A percentile compares a stretch with the other conserved stretches of the same genome.
These are phyloP conservation scores for Cavia aperea DNA, from an alignment of 2,113 vertebrate species.

Conservation along the genomic window DNA sequence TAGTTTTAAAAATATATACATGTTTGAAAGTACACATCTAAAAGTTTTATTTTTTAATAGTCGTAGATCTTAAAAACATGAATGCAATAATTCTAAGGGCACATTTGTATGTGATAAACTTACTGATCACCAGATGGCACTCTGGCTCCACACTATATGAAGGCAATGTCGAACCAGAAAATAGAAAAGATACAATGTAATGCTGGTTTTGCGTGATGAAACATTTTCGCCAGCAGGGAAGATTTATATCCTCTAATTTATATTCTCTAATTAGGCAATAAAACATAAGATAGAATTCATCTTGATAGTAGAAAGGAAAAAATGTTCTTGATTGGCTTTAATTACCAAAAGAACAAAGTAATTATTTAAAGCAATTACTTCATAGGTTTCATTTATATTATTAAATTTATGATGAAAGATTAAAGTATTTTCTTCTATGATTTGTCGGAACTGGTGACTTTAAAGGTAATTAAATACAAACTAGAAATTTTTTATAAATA, in stretches of 20 bases:
- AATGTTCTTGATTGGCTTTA: neutral
- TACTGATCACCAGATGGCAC: slow-evolving; percentile 66
- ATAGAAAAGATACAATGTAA: neutral
- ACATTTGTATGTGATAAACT: slow-evolving; percentile 16
- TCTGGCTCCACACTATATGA: slow-evolving; percentile 46
- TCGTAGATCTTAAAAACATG: neutral
- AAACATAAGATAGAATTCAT: slow-evolving; percentile 40
- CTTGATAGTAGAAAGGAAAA: slow-evolving; percentile 48
- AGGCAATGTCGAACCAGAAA: neutral
- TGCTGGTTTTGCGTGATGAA: neutral
- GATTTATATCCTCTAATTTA: slow-evolving; percentile 41
- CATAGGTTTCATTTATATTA: slow-evolving; percentile 22
- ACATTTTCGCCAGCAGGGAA: slow-evolving; percentile 40
- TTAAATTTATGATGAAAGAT: slow-evolving; percentile 17
- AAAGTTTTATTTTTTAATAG: neutral
- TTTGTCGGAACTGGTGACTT: slow-evolving; percentile 19
- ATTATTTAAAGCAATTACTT: slow-evolving; percentile 38
- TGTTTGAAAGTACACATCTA: neutral
- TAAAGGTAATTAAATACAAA: slow-evolving; percentile 16
- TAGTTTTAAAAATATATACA: neutral
- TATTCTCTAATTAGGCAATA: slow-evolving; percentile 53
- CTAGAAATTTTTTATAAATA: slow-evolving; percentile 14
- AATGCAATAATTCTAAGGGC: neutral
- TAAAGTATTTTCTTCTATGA: neutral
- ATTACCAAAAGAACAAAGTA: slow-evolving; percentile 43